Base-by-base conservation (phyloP, 2,888 invertebrate genomes). In the Agrotis exclamationis region DNA sequence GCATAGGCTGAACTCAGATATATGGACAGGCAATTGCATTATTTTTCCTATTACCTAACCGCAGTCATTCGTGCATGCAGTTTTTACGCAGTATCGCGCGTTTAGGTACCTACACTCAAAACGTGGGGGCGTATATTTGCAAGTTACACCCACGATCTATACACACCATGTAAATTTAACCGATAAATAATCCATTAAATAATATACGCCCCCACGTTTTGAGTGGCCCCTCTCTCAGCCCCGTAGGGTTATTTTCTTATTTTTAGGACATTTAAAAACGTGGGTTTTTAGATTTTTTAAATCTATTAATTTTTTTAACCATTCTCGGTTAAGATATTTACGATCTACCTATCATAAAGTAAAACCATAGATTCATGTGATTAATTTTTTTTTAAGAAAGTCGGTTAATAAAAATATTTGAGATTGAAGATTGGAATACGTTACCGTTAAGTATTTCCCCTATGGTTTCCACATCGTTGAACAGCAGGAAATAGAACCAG, bases 31-130 rank as follows among this genome's bases (percentile, higher is more conserved):
- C 75, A 44, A 75, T 69, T 72, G 71, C 70, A 70, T 68, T 72
- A 72, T 50, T 57, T 82, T 82, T 70, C 48, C 56, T 69, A 70
- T 76, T 80, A 76, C 70, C n/a, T 60, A 82, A 77, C 60, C 44
- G 50, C 22, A 59, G 50, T 11, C 56, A 47, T 76, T 68, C 58
- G 48, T 69, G 54, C 72, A 68, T 67, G 56, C 9, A 53, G 50
- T 69, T 68, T 68, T 74, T 79, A 76, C 60, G 57, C 60, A 73
- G 73, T 48, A 48, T 16, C 22, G 39, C 50, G 13, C 14, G 20
- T 63, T 24, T 24, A 58, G 2, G 53, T 47, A n/a, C n/a, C n/a
- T n/a, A n/a, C n/a, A n/a, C n/a, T n/a, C n/a, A n/a, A n/a, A n/a
- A n/a, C n/a, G n/a, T n/a, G n/a, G n/a, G n/a, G n/a, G n/a, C n/a